phyloP scores from a whole-genome alignment of 2,113 vertebrate genomes.

The Peromyscus leucopus region DNA sequence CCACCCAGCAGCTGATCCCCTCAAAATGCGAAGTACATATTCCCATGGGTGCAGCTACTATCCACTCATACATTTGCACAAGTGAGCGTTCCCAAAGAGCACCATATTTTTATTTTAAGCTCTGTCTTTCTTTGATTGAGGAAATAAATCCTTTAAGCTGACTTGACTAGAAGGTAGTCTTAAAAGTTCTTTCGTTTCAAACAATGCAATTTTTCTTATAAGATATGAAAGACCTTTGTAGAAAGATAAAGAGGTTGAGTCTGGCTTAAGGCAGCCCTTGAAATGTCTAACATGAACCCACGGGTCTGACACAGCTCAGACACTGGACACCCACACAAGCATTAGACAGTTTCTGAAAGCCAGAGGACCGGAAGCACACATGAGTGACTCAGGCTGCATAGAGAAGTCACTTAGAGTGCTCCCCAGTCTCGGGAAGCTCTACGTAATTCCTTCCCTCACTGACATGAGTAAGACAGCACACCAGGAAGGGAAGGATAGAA shows the following conservation, averaged over 20 bases:
- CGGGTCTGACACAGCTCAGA: neutral
- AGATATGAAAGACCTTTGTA: slow-evolving; percentile 47
- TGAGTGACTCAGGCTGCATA: neutral
- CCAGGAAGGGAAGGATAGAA: neutral
- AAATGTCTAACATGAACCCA: slow-evolving; percentile 23
- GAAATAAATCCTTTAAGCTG: slow-evolving; percentile 87
- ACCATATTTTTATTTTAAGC: slow-evolving; percentile 83
- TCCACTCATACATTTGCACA: slow-evolving; percentile 84
- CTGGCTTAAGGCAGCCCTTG: slow-evolving; percentile 66
- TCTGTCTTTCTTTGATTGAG: slow-evolving; percentile 82
- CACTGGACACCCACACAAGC: neutral
- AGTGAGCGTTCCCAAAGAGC: slow-evolving; percentile 80
- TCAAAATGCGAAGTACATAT: slow-evolving; percentile 84
- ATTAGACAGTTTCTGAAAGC: neutral
- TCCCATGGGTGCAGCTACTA: slow-evolving; percentile 86
- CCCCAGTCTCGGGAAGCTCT: neutral
- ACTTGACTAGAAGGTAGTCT: slow-evolving; percentile 84
- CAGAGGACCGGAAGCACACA: neutral
- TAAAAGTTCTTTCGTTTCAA: slow-evolving; percentile 70
- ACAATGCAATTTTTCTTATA: slow-evolving; percentile 49
- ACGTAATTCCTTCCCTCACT: neutral
- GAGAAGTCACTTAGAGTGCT: neutral
- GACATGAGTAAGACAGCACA: neutral
- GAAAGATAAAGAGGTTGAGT: neutral
- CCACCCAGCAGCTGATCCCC: slow-evolving; percentile 83